Conservation (phyloP, 2,113 vertebrate genomes). For the Shinisaurus crocodilurus region DNA sequence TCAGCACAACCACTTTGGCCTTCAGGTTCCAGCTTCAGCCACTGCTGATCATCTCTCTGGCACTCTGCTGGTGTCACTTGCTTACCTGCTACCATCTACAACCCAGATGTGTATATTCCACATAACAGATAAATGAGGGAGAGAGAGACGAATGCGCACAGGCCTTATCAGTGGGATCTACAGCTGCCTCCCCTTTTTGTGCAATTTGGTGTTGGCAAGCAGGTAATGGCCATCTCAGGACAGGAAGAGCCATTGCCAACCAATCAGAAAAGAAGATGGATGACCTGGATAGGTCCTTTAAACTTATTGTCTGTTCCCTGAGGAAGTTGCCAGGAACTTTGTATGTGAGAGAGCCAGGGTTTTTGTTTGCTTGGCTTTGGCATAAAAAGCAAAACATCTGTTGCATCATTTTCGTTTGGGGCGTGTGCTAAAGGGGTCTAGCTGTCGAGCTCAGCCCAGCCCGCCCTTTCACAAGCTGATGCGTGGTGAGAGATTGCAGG, state of each 20-base stretch:
- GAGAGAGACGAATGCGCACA: background rate
- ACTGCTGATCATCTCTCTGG: background rate
- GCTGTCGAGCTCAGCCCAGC: background rate
- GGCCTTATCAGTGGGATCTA: background rate
- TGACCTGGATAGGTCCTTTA: no score
- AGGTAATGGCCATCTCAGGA: background rate
- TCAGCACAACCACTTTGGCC: no score
- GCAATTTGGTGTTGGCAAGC: background rate
- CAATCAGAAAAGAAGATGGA: background rate
- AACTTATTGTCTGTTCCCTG: no score
- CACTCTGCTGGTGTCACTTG: background rate
- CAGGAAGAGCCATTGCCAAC: background rate
- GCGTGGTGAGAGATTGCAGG: background rate
- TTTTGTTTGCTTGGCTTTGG: no score
- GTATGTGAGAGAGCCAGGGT: no score
- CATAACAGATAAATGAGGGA: background rate
- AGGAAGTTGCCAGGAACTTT: no score
- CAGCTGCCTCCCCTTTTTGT: background rate
- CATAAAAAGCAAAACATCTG: no score
- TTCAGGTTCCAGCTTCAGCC: background rate
- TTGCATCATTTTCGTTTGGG: no score
- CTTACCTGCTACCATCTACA: background rate
- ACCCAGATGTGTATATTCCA: background rate
- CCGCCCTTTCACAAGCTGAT: background rate
- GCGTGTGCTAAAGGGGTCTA: background rate